Percentiles rank a stretch among this genome's conserved stretches.
Conservation (phyloP, 2,888 invertebrate genomes). For the Ophonus ardosiacus region DNA sequence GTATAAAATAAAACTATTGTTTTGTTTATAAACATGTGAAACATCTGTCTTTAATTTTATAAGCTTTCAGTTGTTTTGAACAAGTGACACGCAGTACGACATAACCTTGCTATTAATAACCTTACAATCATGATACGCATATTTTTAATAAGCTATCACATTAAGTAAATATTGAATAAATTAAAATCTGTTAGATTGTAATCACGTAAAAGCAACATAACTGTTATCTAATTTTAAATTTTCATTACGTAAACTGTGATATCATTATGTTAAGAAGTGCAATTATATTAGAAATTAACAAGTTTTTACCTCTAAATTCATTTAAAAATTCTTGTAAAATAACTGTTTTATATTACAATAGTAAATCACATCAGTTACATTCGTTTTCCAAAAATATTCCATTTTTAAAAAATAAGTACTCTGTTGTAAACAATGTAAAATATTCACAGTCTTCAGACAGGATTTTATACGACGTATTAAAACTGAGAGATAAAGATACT, state of each 20-base stretch:
- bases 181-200: slow-evolving; percentile 20
- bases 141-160: slow-evolving; percentile 37
- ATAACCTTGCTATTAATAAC: slow-evolving; percentile 57
- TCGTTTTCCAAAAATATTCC: slow-evolving; percentile 27
- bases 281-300: slow-evolving; percentile 9
- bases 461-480: slow-evolving; percentile 71
- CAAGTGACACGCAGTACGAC: slow-evolving; percentile 16
- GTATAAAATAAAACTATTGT: slow-evolving; percentile 13
- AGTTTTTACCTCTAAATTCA: slow-evolving; percentile 2
- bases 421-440: slow-evolving; percentile 12
- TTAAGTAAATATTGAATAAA: slow-evolving; percentile 49
- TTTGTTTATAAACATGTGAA: slow-evolving; percentile 4
- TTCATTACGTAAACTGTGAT: slow-evolving; percentile 5
- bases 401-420: slow-evolving; percentile 15
- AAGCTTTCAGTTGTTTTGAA: slow-evolving; percentile 5
- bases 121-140: slow-evolving; percentile 49
- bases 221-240: background rate
- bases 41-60: background rate
- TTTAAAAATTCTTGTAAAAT: slow-evolving; percentile 1
- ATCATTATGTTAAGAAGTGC: slow-evolving; percentile 22
- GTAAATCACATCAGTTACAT: slow-evolving; percentile 21
- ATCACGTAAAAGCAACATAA: slow-evolving; percentile 4
- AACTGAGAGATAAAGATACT: slow-evolving; percentile 71
- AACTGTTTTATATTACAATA: slow-evolving; percentile 49
- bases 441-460: slow-evolving; percentile 28